Conservation (phyloP, 2,797 vertebrate species). For the Acipenser ruthenus region DNA sequence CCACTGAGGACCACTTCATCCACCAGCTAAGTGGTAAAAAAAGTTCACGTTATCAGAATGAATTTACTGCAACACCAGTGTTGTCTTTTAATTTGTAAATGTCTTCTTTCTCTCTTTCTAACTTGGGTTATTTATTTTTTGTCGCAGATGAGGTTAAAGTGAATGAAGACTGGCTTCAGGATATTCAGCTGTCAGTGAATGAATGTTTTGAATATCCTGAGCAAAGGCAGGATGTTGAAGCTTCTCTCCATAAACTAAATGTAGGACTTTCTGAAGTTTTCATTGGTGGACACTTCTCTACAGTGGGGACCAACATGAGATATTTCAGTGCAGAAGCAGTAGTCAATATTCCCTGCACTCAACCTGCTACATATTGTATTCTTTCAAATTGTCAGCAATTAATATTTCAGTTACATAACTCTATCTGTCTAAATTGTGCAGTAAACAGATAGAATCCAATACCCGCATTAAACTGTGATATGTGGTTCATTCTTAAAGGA, state of each 20-base stretch:
- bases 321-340: not conserved
- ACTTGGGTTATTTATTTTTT: not conserved
- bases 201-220: constrained; percentile 83
- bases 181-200: constrained; percentile 67
- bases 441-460: too few relatives aligned
- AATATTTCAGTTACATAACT: too few relatives aligned
- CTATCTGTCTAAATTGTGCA: too few relatives aligned
- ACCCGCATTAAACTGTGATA: too few relatives aligned
- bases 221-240: constrained; percentile 60
- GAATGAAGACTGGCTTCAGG: constrained; percentile 79
- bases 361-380: too few relatives aligned
- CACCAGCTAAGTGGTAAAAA: constrained; percentile 68
- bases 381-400: too few relatives aligned
- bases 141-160: constrained; percentile 70
- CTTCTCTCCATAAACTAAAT: constrained; percentile 62
- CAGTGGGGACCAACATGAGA: not conserved
- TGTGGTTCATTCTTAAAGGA: constrained; percentile 40
- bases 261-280: constrained; percentile 48
- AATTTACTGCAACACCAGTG: not conserved
- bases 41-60: not conserved
- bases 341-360: too few relatives aligned
- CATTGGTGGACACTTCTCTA: not conserved
- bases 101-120: not conserved
- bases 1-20: constrained; percentile 68
- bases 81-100: not conserved